These are phyloP conservation scores for Micromesistius poutassou DNA, from an alignment of 2,797 vertebrate species.

Conservation along the genomic window DNA sequence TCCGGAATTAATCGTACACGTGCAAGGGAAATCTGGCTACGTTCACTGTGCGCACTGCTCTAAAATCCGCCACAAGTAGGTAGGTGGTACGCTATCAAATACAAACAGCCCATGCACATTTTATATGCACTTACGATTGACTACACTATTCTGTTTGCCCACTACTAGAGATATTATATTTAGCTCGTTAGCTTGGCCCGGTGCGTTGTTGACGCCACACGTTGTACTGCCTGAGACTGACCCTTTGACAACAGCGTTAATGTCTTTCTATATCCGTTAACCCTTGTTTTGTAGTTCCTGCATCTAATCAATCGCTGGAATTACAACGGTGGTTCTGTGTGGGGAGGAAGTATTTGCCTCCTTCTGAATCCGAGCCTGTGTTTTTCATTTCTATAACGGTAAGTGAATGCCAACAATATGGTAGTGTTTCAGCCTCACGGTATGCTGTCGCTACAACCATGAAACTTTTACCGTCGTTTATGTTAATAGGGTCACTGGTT, in stretches of 20 bases:
- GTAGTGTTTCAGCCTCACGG: too few species aligned
- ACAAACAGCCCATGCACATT: not conserved
- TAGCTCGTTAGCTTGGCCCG: conserved; percentile 19
- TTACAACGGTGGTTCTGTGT: not conserved
- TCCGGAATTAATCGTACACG: conserved; percentile 50
- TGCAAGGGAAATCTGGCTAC: conserved; percentile 30
- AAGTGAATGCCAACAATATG: conserved; percentile 21
- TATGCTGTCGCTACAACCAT: not conserved
- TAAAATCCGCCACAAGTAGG: conserved; percentile 28
- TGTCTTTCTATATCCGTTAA: too few species aligned
- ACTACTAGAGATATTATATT: not conserved
- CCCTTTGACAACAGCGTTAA: not conserved
- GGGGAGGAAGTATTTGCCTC: conserved; percentile 9
- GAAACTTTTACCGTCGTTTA: not conserved
- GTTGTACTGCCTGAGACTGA: too few species aligned
- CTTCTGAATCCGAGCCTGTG: not conserved
- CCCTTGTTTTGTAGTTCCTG: conserved; percentile 18
- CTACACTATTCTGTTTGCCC: not conserved
- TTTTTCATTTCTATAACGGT: conserved; percentile 24
- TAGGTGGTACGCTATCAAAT: conserved; percentile 10
- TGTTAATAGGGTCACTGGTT: not conserved
- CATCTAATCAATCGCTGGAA: not conserved
- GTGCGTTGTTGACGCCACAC: not conserved
- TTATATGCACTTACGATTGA: not conserved
- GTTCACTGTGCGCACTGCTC: not conserved